A percentile compares a stretch with the other conserved stretches of the same genome.
phyloP scores from a whole-genome alignment of 2,888 invertebrate genomes.

The Gibbula magus region DNA sequence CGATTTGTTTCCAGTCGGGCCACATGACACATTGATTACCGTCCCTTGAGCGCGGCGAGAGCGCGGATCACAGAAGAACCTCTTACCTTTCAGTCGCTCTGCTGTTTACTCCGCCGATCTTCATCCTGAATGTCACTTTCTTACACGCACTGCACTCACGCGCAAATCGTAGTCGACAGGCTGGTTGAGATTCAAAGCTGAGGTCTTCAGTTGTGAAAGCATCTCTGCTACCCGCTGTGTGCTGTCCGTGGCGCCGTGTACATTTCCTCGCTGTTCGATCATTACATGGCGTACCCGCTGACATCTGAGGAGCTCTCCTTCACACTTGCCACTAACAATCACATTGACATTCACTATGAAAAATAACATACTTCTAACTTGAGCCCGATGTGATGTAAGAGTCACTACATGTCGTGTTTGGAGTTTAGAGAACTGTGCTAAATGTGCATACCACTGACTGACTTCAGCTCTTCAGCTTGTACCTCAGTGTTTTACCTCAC shows the following conservation, averaged over 20 bases:
- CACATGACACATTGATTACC: slow-evolving; percentile 10
- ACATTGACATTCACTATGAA: background rate
- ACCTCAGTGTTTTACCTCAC: too few species aligned
- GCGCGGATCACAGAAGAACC: background rate
- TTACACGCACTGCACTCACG: slow-evolving; percentile 11
- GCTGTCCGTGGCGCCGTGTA: background rate
- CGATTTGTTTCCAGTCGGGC: slow-evolving; percentile 8
- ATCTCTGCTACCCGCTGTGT: slow-evolving; percentile 1
- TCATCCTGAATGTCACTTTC: slow-evolving; percentile 5
- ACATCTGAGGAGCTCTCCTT: background rate
- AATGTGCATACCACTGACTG: too few species aligned
- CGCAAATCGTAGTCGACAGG: slow-evolving; percentile 1
- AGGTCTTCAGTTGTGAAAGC: slow-evolving; percentile 6
- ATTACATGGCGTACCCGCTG: background rate
- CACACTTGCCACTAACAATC: background rate
- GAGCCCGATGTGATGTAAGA: too few species aligned
- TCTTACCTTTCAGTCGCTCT: background rate
- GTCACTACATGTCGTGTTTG: too few species aligned
- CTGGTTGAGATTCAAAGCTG: background rate
- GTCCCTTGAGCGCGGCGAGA: background rate
- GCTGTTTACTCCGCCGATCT: background rate
- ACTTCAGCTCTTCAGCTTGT: too few species aligned
- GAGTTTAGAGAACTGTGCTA: too few species aligned
- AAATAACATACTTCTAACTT: too few species aligned
- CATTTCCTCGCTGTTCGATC: background rate